These are phyloP conservation scores for Trichonephila clavipes DNA, from an alignment of 1,140 invertebrate genomes.

Conservation along the genomic window DNA sequence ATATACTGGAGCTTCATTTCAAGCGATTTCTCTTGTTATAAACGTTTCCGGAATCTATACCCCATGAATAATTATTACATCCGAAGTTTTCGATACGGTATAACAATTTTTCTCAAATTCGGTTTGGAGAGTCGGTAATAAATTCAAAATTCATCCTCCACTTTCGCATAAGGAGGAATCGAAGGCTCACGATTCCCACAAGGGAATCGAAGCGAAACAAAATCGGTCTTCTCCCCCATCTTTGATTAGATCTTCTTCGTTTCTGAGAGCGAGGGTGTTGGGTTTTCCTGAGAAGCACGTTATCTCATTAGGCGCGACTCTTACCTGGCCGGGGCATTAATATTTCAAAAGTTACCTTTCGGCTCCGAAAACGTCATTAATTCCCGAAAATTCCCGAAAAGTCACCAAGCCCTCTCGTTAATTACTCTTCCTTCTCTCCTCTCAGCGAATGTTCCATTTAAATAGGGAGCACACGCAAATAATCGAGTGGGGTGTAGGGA, in stretches of 20 bases:
- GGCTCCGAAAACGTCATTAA: slow-evolving; percentile 63
- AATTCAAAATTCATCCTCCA: slow-evolving; percentile 30
- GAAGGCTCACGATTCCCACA: background rate
- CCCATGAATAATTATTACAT: background rate
- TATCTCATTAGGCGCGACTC: slow-evolving; percentile 53
- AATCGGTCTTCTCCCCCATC: slow-evolving; percentile 10
- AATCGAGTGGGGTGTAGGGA: background rate
- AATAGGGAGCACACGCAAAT: slow-evolving; percentile 66
- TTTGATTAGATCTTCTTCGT: slow-evolving; percentile 65
- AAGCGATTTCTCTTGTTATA: background rate
- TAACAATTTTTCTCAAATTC: slow-evolving; percentile 29
- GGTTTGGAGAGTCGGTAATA: slow-evolving; percentile 6
- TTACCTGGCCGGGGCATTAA: slow-evolving; percentile 63
- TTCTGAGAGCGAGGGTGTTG: background rate
- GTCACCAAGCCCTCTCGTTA: slow-evolving; percentile 72
- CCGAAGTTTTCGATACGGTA: background rate
- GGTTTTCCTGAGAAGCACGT: slow-evolving; percentile 40
- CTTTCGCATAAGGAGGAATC: background rate
- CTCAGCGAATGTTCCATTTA: slow-evolving; percentile 25
- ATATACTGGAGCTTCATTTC: background rate
- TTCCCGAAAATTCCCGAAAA: slow-evolving; percentile 67
- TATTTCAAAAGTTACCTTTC: slow-evolving; percentile 64
- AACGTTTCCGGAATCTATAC: background rate
- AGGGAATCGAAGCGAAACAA: slow-evolving; percentile 14
- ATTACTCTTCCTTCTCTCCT: slow-evolving; percentile 45